These are phyloP conservation scores for Thymallus thymallus DNA, from an alignment of 2,113 vertebrate species.

Conservation along the genomic window DNA sequence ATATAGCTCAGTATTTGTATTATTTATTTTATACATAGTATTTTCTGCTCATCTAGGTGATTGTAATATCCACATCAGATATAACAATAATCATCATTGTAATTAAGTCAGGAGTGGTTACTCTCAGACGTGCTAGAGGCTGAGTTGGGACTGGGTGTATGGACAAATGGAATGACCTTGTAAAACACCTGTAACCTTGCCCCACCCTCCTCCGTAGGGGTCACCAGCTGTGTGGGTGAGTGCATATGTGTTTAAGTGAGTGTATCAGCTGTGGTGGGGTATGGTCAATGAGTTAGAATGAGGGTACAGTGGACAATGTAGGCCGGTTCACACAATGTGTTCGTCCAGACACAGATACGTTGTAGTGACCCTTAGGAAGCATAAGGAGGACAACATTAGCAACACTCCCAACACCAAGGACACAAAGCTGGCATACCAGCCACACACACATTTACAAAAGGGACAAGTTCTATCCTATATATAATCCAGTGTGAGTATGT, in stretches of 20 bases:
- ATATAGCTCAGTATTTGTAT: background rate
- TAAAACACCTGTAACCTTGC: background rate
- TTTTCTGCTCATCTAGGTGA: no score
- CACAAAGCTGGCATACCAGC: background rate
- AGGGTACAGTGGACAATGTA: background rate
- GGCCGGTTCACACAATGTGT: background rate
- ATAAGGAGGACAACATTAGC: background rate
- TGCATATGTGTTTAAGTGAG: background rate
- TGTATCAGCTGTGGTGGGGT: background rate
- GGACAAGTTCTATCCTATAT: background rate
- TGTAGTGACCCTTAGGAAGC: background rate
- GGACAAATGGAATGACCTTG: background rate
- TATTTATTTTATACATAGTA: no score
- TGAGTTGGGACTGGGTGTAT: no score
- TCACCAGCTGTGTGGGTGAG: slow-evolving; percentile 1
- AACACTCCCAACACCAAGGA: background rate
- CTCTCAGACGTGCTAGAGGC: no score
- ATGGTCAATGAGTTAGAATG: background rate
- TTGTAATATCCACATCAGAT: no score
- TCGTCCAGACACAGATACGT: background rate
- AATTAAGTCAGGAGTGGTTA: no score
- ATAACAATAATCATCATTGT: no score
- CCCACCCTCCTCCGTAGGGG: background rate
- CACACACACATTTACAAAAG: background rate
- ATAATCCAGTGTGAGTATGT: background rate